Percentiles rank a stretch among this genome's conserved stretches.
Evolutionary conservation across 2,797 vertebrate species (phyloP).

Genomic region (Mallotus villosus): DNA sequence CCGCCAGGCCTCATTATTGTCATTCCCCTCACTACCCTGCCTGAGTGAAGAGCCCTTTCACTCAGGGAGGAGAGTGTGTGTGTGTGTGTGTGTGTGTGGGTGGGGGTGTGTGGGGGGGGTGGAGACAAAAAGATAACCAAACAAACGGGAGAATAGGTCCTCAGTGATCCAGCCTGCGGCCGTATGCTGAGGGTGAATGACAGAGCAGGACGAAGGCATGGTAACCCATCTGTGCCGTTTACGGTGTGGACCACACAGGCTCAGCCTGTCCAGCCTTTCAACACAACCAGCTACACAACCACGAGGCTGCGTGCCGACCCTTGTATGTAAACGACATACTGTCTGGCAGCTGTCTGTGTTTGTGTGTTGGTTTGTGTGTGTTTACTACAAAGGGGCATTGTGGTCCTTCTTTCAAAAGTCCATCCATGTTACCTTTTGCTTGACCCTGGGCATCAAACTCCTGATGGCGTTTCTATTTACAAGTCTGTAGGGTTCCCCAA

Average conservation of each 20-base stretch:
- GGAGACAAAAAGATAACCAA: constrained; percentile 75
- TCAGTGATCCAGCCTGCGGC: constrained; percentile 72
- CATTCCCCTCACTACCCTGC: constrained; percentile 80
- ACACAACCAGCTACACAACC: constrained; percentile 53
- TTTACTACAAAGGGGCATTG: constrained; percentile 29
- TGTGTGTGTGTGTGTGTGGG: too few relatives aligned
- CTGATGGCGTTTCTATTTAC: not conserved
- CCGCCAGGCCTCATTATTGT: constrained; percentile 80
- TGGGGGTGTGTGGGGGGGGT: constrained; percentile 58
- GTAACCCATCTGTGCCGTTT: constrained; percentile 70
- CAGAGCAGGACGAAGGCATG: constrained; percentile 62
- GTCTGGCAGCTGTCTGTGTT: constrained; percentile 3
- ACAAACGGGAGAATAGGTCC: constrained; percentile 72
- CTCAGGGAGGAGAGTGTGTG: constrained; percentile 43
- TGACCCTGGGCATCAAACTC: constrained; percentile 30
- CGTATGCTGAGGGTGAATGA: constrained; percentile 63
- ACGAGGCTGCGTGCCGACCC: constrained; percentile 47
- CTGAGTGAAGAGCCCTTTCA: constrained; percentile 76
- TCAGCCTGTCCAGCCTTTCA: constrained; percentile 56
- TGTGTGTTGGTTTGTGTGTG: constrained; percentile 7
- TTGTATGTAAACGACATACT: constrained; percentile 18
- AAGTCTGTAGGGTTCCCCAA: not conserved
- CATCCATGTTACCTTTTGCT: constrained; percentile 26
- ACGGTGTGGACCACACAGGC: constrained; percentile 37
- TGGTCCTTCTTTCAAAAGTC: constrained; percentile 24